Evolutionary conservation across 2,113 vertebrate genomes (phyloP).

Genomic region (Calypte anna): DNA sequence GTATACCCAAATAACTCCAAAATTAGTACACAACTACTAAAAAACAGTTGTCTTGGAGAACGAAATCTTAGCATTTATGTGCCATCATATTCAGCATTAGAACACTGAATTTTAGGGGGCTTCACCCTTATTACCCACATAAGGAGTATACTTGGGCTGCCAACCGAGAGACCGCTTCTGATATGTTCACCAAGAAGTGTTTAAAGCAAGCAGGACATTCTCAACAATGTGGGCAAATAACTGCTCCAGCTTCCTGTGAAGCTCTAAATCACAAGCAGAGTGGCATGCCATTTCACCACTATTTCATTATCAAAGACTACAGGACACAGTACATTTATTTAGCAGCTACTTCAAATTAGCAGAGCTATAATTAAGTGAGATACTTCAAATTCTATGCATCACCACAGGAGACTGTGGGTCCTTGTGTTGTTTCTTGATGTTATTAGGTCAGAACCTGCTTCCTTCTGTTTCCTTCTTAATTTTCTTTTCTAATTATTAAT

Average conservation of each 20-base stretch:
- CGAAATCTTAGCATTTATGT: neutral
- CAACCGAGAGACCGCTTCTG: neutral
- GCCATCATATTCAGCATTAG: neutral
- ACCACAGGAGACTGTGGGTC: neutral
- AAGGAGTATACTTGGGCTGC: neutral
- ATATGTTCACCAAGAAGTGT: neutral
- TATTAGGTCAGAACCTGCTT: constrained; percentile 8
- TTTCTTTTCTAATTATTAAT: neutral
- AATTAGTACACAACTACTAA: neutral
- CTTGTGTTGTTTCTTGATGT: neutral
- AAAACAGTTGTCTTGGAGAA: neutral
- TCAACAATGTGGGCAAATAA: neutral
- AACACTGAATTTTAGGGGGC: neutral
- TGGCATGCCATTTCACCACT: neutral
- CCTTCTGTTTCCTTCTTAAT: neutral
- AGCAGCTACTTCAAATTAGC: neutral
- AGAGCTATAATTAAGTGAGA: neutral
- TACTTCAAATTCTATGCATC: neutral
- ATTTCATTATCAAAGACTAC: neutral
- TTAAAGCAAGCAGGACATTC: neutral
- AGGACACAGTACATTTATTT: constrained; percentile 3
- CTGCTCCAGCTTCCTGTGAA: neutral
- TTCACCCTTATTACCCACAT: neutral
- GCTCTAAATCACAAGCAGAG: neutral
- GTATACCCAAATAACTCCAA: neutral